These are phyloP conservation scores for Argyresthia goedartella DNA, from an alignment of 2,888 invertebrate species.

Conservation along the genomic window DNA sequence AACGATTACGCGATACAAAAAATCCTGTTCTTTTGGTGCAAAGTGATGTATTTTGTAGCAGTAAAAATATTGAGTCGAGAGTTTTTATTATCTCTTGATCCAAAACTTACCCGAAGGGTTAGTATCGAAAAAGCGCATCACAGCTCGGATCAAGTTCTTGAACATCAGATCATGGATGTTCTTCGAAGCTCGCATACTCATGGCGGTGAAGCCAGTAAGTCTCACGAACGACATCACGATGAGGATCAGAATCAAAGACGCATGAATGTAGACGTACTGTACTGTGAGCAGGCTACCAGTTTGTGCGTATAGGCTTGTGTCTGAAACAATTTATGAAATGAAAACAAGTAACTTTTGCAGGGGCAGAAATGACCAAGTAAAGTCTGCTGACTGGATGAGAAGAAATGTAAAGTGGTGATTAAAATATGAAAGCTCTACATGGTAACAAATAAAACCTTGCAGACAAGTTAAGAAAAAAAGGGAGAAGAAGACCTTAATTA, in stretches of 20 bases:
- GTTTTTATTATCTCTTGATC: no score
- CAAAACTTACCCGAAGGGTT: constrained; percentile 76
- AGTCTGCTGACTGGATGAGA: neutral
- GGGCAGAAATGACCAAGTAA: neutral
- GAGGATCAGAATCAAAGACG: constrained; percentile 37
- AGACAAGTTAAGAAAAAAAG: no score
- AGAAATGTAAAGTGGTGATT: neutral
- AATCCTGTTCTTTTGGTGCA: no score
- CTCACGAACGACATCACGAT: constrained; percentile 61
- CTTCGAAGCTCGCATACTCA: constrained; percentile 75
- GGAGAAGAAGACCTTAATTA: no score
- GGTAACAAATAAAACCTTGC: no score
- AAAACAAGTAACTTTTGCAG: neutral
- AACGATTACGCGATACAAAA: no score
- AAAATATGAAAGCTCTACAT: no score
- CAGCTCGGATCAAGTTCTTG: constrained; percentile 73
- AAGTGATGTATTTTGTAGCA: no score
- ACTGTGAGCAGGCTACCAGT: constrained; percentile 41
- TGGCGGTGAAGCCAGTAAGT: constrained; percentile 71
- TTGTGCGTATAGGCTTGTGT: constrained; percentile 32
- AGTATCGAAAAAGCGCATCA: constrained; percentile 82
- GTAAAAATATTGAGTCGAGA: no score
- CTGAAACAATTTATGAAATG: constrained; percentile 22
- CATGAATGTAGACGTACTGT: constrained; percentile 43
- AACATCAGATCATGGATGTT: constrained; percentile 84